Evolutionary conservation across 2,113 vertebrate species (phyloP).

Genomic region (Trogon melanurus): DNA sequence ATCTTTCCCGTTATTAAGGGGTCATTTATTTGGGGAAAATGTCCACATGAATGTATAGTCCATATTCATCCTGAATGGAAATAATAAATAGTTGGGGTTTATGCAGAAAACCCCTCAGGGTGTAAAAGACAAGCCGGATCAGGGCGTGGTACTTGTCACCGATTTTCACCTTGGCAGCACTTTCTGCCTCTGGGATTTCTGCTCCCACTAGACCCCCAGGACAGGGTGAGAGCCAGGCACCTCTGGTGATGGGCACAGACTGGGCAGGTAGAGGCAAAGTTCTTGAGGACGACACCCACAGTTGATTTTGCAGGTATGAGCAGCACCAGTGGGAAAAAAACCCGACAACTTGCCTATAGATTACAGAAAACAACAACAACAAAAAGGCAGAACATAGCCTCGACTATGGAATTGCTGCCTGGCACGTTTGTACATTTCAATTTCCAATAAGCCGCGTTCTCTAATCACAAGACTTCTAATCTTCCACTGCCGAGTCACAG

Average conservation of each 20-base stretch:
- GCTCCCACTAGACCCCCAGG: background rate
- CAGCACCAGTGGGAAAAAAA: background rate
- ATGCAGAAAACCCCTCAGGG: background rate
- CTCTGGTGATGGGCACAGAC: background rate
- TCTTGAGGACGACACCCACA: accelerated
- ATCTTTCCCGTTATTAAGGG: slow-evolving; percentile 57
- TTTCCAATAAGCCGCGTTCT: slow-evolving; percentile 73
- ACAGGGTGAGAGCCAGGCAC: background rate
- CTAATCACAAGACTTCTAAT: slow-evolving; percentile 81
- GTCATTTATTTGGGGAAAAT: slow-evolving; percentile 52
- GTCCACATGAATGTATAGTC: background rate
- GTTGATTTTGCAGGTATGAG: background rate
- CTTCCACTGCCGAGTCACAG: slow-evolving; percentile 69
- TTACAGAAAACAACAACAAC: background rate
- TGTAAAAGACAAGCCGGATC: background rate
- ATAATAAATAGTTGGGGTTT: slow-evolving; percentile 32
- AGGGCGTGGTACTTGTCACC: background rate
- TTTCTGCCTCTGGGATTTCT: background rate
- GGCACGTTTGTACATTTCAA: slow-evolving; percentile 78
- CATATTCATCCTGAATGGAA: slow-evolving; percentile 23
- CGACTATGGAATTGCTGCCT: slow-evolving; percentile 54
- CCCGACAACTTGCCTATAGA: background rate
- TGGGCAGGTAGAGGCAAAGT: background rate
- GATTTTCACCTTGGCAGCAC: background rate
- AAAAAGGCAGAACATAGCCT: slow-evolving; percentile 12